Conservation (phyloP, 1,140 invertebrate genomes). For the Neotoxoptera formosana region DNA sequence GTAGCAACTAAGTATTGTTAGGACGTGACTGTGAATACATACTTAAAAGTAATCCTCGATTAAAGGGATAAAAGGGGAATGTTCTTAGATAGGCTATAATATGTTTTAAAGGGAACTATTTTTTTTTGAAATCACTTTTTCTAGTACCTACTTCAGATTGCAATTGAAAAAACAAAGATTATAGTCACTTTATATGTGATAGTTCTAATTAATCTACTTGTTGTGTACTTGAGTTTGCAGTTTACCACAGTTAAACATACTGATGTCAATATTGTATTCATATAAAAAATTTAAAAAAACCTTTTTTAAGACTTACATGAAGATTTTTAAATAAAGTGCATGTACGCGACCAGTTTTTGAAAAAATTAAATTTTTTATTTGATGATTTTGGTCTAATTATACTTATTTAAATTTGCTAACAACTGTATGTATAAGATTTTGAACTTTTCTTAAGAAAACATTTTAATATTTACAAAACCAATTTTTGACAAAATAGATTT, state of each 20-base stretch:
- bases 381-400: no score
- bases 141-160: not conserved
- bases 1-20: not conserved
- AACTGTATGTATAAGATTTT: not conserved
- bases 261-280: not conserved
- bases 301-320: not conserved
- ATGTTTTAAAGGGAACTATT: not conserved
- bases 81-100: not conserved
- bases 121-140: not conserved
- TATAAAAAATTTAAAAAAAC: not conserved
- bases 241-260: not conserved
- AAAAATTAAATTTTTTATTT: not conserved
- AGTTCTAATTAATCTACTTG: not conserved
- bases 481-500: no score
- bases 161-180: not conserved
- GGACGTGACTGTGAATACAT: not conserved
- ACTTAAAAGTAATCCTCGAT: not conserved
- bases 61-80: not conserved
- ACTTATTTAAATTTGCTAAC: not conserved
- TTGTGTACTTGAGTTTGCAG: not conserved
- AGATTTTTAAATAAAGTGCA: not conserved
- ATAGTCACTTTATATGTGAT: not conserved
- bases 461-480: no score
- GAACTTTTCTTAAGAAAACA: no score
- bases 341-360: not conserved